These are phyloP conservation scores for Mus caroli DNA, from an alignment of 2,797 vertebrate species.

Conservation along the genomic window DNA sequence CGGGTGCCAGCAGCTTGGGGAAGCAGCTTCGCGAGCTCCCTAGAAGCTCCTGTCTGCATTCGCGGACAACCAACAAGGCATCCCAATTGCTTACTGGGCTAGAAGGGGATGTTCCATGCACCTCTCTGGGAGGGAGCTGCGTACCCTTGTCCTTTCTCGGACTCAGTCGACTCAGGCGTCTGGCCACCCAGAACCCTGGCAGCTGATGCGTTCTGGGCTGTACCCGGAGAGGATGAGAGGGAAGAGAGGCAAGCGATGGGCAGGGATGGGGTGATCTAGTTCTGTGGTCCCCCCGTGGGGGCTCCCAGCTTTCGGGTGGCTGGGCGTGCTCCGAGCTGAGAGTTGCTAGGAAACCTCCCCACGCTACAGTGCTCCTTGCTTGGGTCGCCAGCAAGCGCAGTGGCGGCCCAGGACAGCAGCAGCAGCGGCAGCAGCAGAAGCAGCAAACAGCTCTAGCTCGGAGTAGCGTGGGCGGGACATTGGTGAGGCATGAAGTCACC, in stretches of 20 bases:
- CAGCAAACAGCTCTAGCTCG: constrained; percentile 60
- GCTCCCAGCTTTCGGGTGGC: not conserved
- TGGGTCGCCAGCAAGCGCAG: constrained; percentile 53
- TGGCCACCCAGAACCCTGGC: constrained; percentile 49
- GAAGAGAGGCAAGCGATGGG: not conserved
- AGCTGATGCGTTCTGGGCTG: constrained; percentile 48
- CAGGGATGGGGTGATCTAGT: constrained; percentile 38
- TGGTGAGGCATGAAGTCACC: constrained; percentile 87
- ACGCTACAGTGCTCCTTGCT: constrained; percentile 63
- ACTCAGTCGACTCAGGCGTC: constrained; percentile 40
- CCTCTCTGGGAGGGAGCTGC: constrained; percentile 67
- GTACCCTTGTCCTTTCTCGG: constrained; percentile 62
- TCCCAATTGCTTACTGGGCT: not conserved
- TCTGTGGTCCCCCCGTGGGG: not conserved
- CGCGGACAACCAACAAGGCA: constrained; percentile 14
- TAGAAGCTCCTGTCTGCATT: constrained; percentile 24
- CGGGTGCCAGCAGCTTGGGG: constrained; percentile 50
- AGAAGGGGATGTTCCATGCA: constrained; percentile 35
- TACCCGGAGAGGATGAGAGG: not conserved
- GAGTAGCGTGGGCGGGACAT: constrained; percentile 86
- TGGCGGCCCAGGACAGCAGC: constrained; percentile 40
- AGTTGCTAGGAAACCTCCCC: constrained; percentile 85
- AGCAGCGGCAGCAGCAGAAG: constrained; percentile 56
- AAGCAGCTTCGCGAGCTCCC: constrained; percentile 12
- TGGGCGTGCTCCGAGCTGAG: not conserved